Conservation (phyloP, 2,113 vertebrate species). For the Furnarius figulus region DNA sequence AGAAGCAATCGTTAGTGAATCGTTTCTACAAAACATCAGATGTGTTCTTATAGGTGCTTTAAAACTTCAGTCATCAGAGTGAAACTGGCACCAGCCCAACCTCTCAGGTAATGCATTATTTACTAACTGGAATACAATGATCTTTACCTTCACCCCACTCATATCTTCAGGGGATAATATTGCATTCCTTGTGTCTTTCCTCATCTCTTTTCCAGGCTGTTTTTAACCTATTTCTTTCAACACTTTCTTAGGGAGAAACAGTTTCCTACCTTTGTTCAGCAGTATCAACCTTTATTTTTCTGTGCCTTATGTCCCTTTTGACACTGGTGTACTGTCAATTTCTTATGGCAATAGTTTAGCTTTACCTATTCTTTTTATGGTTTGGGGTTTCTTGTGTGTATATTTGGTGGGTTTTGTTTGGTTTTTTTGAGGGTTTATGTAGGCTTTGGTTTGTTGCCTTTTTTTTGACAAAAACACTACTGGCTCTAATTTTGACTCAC, state of each 20-base stretch:
- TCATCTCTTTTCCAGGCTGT: not conserved
- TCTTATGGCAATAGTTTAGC: not conserved
- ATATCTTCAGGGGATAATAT: not conserved
- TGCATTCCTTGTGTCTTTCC: not conserved
- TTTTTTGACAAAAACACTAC: not conserved
- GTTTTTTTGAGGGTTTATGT: accelerated
- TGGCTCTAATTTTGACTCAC: not conserved
- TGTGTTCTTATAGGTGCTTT: not conserved
- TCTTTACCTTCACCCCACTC: not conserved
- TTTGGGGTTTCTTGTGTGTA: accelerated
- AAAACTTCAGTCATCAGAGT: not conserved
- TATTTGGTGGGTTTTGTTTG: not conserved
- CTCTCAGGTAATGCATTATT: not conserved
- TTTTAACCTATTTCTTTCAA: not conserved
- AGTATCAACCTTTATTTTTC: not conserved
- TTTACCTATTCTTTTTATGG: not conserved
- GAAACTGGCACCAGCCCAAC: not conserved
- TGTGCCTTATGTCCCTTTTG: not conserved
- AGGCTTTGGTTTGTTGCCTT: too few species aligned
- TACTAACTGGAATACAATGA: not conserved
- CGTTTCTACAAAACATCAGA: not conserved
- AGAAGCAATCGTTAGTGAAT: not conserved
- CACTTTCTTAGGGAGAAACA: not conserved
- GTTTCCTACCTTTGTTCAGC: not conserved
- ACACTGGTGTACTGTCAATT: not conserved